A percentile compares a stretch with the other conserved stretches of the same genome.
Evolutionary conservation across 1,140 invertebrate genomes (phyloP).

Genomic region (Ostrea edulis): DNA sequence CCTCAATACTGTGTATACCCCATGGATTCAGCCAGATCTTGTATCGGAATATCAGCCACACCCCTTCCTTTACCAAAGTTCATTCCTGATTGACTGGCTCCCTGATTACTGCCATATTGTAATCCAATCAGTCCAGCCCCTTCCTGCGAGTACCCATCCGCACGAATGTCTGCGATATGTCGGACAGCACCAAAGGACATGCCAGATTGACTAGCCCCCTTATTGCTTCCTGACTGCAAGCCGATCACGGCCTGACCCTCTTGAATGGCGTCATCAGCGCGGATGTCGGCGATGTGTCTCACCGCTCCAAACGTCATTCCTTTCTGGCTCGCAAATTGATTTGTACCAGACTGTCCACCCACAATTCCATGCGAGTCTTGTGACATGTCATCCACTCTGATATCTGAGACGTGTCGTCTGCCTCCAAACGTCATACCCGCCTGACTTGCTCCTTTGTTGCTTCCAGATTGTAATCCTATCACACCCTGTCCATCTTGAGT

Average conservation of each 20-base stretch:
- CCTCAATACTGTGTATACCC: slow-evolving; percentile 24
- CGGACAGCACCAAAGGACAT: slow-evolving; percentile 94
- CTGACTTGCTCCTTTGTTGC: slow-evolving; percentile 86
- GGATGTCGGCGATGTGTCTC: slow-evolving; percentile 69
- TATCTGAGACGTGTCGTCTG: slow-evolving; percentile 69
- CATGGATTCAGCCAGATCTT: slow-evolving; percentile 80
- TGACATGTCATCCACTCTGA: slow-evolving; percentile 64
- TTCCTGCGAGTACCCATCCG: slow-evolving; percentile 82
- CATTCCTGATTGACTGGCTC: slow-evolving; percentile 84
- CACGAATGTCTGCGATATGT: slow-evolving; percentile 84
- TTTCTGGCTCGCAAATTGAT: slow-evolving; percentile 93
- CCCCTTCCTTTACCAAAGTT: slow-evolving; percentile 93
- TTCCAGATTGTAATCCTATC: slow-evolving; percentile 95
- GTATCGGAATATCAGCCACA: slow-evolving; percentile 81
- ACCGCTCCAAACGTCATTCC: slow-evolving; percentile 88
- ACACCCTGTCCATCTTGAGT: slow-evolving; percentile 91
- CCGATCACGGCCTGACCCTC: slow-evolving; percentile 58
- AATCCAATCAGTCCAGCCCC: slow-evolving; percentile 89
- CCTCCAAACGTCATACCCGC: slow-evolving; percentile 83
- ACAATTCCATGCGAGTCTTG: slow-evolving; percentile 87
- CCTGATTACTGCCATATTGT: slow-evolving; percentile 93
- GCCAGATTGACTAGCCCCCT: slow-evolving; percentile 87
- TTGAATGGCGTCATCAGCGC: slow-evolving; percentile 56
- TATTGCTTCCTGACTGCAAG: slow-evolving; percentile 83
- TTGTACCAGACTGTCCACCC: slow-evolving; percentile 94